Percentiles rank a stretch among this genome's conserved stretches.
Conservation (phyloP, 2,113 vertebrate genomes). For the Dendropsophus ebraccatus region DNA sequence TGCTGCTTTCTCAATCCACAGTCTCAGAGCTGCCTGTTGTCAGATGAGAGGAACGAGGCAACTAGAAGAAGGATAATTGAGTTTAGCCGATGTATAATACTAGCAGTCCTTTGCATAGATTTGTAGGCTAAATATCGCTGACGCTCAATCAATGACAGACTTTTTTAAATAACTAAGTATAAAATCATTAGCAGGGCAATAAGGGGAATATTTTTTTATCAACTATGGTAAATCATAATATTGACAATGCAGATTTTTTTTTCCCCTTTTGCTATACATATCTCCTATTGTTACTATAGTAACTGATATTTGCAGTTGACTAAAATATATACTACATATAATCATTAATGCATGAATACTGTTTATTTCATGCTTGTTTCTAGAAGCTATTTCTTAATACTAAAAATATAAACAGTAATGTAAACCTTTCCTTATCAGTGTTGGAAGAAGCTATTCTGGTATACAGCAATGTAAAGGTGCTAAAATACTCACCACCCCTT, state of each 20-base stretch:
- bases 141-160: background rate
- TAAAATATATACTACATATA: slow-evolving; percentile 2
- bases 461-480: background rate
- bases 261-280: background rate
- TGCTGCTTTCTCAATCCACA: background rate
- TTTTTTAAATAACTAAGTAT: background rate
- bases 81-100: background rate
- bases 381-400: background rate
- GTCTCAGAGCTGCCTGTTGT: background rate
- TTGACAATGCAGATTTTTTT: too few species aligned
- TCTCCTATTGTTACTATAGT: slow-evolving; percentile 19
- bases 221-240: background rate
- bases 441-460: background rate
- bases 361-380: background rate
- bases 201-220: background rate
- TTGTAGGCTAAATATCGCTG: background rate
- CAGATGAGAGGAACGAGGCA: background rate
- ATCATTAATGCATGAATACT: background rate
- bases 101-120: background rate
- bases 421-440: too few species aligned
- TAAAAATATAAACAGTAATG: background rate
- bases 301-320: background rate
- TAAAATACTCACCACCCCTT: too few species aligned
- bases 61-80: slow-evolving; percentile 1
- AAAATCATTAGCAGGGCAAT: background rate